Evolutionary conservation across 2,797 vertebrate species (phyloP).

Genomic region (Hydrophis major): DNA sequence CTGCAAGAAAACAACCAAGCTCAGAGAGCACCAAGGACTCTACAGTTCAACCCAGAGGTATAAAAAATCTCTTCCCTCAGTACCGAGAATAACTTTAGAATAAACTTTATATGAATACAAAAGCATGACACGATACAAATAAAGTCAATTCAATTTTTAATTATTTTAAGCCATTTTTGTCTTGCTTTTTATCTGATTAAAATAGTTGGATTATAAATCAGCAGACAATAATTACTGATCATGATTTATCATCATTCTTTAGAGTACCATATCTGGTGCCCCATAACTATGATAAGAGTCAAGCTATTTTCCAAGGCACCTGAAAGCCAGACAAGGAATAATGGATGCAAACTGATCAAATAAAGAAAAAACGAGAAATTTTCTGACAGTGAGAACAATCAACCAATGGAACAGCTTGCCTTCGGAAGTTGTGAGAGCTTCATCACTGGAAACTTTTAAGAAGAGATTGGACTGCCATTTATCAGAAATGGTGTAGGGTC

Average conservation of each 20-base stretch:
- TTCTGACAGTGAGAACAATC: too few relatives aligned
- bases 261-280: not conserved
- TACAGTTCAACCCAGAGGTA: not conserved
- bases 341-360: too few relatives aligned
- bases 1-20: not conserved
- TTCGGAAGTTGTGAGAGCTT: too few relatives aligned
- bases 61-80: not conserved
- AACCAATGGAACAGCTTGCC: too few relatives aligned
- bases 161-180: not conserved
- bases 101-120: too few relatives aligned
- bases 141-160: not conserved
- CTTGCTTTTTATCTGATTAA: constrained; percentile 7
- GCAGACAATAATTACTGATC: not conserved
- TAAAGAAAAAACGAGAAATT: too few relatives aligned
- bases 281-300: not conserved
- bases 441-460: too few relatives aligned
- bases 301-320: too few relatives aligned
- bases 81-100: not conserved
- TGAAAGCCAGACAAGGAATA: too few relatives aligned
- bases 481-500: too few relatives aligned
- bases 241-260: constrained; percentile 13
- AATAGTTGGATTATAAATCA: constrained; percentile 5
- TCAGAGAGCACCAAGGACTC: not conserved
- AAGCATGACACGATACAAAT: not conserved
- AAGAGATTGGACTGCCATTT: too few relatives aligned